Percentiles rank a stretch among this genome's conserved stretches.
These are phyloP conservation scores for Orussus abietinus DNA, from an alignment of 1,140 invertebrate species.

Conservation along the genomic window DNA sequence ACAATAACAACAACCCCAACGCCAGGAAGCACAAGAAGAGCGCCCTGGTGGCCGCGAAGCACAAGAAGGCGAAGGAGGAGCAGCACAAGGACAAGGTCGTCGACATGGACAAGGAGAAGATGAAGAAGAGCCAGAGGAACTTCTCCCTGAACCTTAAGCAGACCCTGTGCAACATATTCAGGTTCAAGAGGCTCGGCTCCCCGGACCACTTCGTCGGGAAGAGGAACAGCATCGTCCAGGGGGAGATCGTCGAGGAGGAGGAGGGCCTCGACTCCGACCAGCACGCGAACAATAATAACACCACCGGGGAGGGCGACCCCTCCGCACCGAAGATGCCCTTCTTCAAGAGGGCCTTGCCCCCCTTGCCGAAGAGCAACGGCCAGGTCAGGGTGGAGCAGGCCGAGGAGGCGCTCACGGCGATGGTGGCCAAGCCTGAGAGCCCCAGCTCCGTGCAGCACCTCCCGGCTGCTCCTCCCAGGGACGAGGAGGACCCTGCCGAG, in stretches of 20 bases:
- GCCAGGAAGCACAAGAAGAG: constrained; percentile 60
- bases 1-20: constrained; percentile 49
- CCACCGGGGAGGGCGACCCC: constrained; percentile 31
- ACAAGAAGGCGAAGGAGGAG: constrained; percentile 64
- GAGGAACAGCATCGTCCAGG: constrained; percentile 49
- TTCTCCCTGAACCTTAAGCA: constrained; percentile 75
- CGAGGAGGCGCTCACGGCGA: constrained; percentile 38
- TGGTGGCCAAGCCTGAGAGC: constrained; percentile 41
- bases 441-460: constrained; percentile 39
- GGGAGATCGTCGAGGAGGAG: constrained; percentile 52
- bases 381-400: constrained; percentile 38
- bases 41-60: constrained; percentile 60
- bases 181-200: constrained; percentile 61
- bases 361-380: constrained; percentile 63
- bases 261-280: constrained; percentile 44
- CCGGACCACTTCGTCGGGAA: constrained; percentile 49
- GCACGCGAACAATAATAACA: constrained; percentile 45
- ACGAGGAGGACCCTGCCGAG: constrained; percentile 50
- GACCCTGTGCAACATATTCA: constrained; percentile 79
- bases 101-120: constrained; percentile 54
- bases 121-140: constrained; percentile 61
- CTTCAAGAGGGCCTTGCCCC: constrained; percentile 72
- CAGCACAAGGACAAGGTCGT: constrained; percentile 43
- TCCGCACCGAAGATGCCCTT: constrained; percentile 52
- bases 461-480: constrained; percentile 21